Conservation (phyloP, 2,888 invertebrate genomes). For the Strigamia transsilvanica region DNA sequence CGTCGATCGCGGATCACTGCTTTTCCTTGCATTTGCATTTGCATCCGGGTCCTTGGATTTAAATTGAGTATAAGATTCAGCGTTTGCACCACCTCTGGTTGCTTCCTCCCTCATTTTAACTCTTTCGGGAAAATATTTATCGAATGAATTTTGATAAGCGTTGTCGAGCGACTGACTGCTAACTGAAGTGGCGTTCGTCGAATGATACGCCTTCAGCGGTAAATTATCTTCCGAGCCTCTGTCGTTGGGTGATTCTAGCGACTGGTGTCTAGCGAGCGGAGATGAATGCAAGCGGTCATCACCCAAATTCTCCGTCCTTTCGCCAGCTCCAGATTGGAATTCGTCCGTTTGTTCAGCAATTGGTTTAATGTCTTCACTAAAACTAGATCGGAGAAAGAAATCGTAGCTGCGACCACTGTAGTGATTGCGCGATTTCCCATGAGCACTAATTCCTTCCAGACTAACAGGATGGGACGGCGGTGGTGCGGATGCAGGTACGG, state of each 20-base stretch:
- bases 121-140: slow-evolving; percentile 51
- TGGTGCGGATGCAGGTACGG: slow-evolving; percentile 56
- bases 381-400: slow-evolving; percentile 61
- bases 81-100: neutral
- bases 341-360: slow-evolving; percentile 86
- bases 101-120: slow-evolving; percentile 3
- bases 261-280: slow-evolving; percentile 58
- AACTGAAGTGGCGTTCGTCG: slow-evolving; percentile 49
- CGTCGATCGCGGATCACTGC: slow-evolving; percentile 54
- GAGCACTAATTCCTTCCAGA: slow-evolving; percentile 59
- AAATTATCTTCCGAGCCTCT: slow-evolving; percentile 20
- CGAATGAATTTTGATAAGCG: slow-evolving; percentile 55
- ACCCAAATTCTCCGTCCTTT: slow-evolving; percentile 61
- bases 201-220: slow-evolving; percentile 1
- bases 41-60: neutral
- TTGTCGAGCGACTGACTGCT: slow-evolving; percentile 57
- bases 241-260: slow-evolving; percentile 56
- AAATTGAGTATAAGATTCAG: neutral
- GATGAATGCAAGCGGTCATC: slow-evolving; percentile 52
- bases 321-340: slow-evolving; percentile 70
- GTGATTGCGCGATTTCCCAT: slow-evolving; percentile 50
- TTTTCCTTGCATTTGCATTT: neutral
- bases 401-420: slow-evolving; percentile 56
- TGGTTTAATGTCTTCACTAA: slow-evolving; percentile 81
- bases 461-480: slow-evolving; percentile 60